Evolutionary conservation across 2,113 vertebrate genomes (phyloP).

Genomic region (Oncorhynchus tshawytscha): DNA sequence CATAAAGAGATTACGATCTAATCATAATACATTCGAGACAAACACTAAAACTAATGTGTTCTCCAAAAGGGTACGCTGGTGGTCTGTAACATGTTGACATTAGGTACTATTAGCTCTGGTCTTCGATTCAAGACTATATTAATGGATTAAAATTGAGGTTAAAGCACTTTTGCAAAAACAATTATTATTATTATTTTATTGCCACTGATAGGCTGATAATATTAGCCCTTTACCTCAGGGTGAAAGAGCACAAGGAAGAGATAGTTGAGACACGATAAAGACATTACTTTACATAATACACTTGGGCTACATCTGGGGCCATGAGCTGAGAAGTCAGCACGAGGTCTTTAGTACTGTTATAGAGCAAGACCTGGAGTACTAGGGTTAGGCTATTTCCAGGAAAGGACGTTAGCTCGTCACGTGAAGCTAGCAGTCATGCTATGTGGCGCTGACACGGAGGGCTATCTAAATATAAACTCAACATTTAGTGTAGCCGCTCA

Average conservation of each 20-base stretch:
- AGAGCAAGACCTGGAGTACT: background rate
- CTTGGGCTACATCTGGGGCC: background rate
- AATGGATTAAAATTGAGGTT: too few species aligned
- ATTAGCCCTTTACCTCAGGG: constrained; percentile 9
- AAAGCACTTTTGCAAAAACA: too few species aligned
- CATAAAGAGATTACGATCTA: too few species aligned
- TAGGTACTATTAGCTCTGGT: too few species aligned
- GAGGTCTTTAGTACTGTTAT: background rate
- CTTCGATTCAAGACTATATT: too few species aligned
- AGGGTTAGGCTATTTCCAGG: constrained; percentile 25
- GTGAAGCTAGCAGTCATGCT: constrained; percentile 25
- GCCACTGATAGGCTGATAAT: background rate
- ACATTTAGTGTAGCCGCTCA: constrained; percentile 41
- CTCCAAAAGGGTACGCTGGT: background rate
- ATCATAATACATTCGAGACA: background rate
- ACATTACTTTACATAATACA: constrained; percentile 17
- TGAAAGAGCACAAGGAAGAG: background rate
- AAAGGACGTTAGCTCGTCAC: constrained; percentile 28
- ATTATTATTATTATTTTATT: too few species aligned
- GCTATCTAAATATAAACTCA: constrained; percentile 54
- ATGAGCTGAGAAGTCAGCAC: background rate
- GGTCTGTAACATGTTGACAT: background rate
- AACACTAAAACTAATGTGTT: background rate
- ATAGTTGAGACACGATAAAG: background rate
- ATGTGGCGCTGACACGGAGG: constrained; percentile 26